Evolutionary conservation across 2,888 invertebrate genomes (phyloP).

Genomic region (Eustalomyia histrio): DNA sequence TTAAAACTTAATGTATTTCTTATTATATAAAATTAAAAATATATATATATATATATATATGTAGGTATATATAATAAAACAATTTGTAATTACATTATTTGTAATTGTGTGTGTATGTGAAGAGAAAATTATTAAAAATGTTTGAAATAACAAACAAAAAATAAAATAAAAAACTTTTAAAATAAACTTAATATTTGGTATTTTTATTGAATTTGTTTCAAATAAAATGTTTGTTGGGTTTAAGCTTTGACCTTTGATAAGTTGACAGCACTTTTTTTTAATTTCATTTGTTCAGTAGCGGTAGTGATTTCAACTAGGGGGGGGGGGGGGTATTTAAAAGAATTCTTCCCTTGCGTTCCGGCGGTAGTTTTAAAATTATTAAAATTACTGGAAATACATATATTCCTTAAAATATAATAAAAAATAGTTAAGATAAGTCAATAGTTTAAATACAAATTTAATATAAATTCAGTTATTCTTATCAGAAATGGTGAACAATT

Average conservation of each 20-base stretch:
- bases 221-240: neutral
- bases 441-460: no score
- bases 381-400: constrained; percentile 76
- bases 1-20: constrained; percentile 52
- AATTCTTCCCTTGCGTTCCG: neutral
- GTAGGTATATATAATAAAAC: constrained; percentile 54
- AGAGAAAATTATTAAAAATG: constrained; percentile 56
- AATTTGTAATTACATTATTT: constrained; percentile 64
- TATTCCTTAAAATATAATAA: constrained; percentile 74
- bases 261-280: neutral
- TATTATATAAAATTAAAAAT: constrained; percentile 26
- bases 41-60: constrained; percentile 43
- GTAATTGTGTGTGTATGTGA: constrained; percentile 68
- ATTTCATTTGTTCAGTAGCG: neutral
- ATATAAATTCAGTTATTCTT: no score
- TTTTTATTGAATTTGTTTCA: constrained; percentile 11
- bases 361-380: constrained; percentile 12
- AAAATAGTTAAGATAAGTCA: no score
- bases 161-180: constrained; percentile 60
- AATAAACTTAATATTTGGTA: constrained; percentile 21
- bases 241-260: neutral
- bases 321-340: neutral
- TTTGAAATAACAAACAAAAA: constrained; percentile 72
- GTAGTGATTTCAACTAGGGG: neutral
- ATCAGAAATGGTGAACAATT: no score